Evolutionary conservation across 2,888 invertebrate species (phyloP).

Genomic region (Busseola fusca): DNA sequence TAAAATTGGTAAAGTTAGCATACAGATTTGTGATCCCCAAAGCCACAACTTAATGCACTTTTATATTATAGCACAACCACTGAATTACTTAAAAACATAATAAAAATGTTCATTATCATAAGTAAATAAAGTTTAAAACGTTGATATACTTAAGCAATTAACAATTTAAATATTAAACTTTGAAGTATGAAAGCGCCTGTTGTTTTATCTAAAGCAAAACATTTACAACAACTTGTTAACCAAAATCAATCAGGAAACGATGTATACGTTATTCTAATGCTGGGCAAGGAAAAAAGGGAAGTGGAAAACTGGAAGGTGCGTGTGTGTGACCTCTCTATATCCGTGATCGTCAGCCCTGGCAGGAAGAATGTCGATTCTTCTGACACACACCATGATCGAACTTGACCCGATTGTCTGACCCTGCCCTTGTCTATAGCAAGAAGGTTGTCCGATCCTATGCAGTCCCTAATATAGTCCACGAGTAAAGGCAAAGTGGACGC

Average conservation of each 20-base stretch:
- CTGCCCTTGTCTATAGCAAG: conserved; percentile 42
- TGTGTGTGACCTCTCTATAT: neutral
- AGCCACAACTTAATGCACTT: neutral
- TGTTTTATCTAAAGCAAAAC: neutral
- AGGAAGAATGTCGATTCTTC: neutral
- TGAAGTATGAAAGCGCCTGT: conserved; percentile 6
- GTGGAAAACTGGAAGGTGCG: neutral
- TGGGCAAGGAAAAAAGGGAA: neutral
- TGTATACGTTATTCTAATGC: neutral
- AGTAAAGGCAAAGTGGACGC: conserved; percentile 4
- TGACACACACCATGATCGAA: conserved; percentile 28
- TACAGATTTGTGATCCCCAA: neutral
- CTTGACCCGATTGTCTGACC: conserved; percentile 52
- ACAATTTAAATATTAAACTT: neutral
- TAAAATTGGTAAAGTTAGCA: neutral
- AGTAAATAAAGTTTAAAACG: neutral
- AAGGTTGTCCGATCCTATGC: conserved; percentile 15
- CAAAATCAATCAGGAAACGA: neutral
- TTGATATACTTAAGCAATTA: too few relatives aligned
- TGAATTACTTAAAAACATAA: neutral
- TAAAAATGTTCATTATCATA: too few relatives aligned
- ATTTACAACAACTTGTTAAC: neutral
- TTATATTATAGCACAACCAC: neutral
- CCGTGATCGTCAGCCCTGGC: neutral
- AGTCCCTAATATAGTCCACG: conserved; percentile 42